phyloP scores from a whole-genome alignment of 2,113 vertebrate species.

The Tachysurus fulvidraco region DNA sequence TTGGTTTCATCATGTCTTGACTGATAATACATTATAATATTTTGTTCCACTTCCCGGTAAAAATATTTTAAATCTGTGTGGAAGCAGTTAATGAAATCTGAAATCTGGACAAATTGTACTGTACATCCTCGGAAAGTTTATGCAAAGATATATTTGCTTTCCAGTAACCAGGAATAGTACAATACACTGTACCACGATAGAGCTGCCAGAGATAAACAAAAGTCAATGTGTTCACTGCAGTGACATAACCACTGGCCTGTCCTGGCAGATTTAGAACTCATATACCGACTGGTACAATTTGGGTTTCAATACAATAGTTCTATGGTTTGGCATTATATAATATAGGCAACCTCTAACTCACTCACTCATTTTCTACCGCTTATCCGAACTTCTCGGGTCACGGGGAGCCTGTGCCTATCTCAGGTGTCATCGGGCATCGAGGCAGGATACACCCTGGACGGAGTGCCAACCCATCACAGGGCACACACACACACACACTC shows the following conservation, averaged over 20 bases:
- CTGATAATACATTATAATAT: not conserved
- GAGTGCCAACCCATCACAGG: too few species aligned
- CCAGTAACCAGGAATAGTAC: not conserved
- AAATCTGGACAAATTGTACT: not conserved
- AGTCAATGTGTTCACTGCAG: not conserved
- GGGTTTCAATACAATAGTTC: not conserved
- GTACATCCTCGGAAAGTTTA: not conserved
- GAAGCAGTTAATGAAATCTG: not conserved
- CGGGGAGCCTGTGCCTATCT: too few species aligned
- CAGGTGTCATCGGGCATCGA: too few species aligned
- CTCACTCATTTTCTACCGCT: too few species aligned
- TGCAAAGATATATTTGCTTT: not conserved
- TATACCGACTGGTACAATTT: not conserved
- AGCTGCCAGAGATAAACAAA: not conserved
- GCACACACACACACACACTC: too few species aligned
- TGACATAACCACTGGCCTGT: not conserved
- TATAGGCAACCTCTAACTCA: not conserved
- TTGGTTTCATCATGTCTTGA: not conserved
- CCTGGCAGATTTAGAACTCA: not conserved
- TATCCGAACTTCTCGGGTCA: too few species aligned
- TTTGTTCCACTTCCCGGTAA: not conserved
- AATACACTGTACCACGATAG: not conserved
- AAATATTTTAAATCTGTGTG: not conserved
- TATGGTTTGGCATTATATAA: not conserved
- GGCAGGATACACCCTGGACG: too few species aligned